Base-by-base conservation (phyloP, 2,113 vertebrate species). In the Brachirus orientalis region DNA sequence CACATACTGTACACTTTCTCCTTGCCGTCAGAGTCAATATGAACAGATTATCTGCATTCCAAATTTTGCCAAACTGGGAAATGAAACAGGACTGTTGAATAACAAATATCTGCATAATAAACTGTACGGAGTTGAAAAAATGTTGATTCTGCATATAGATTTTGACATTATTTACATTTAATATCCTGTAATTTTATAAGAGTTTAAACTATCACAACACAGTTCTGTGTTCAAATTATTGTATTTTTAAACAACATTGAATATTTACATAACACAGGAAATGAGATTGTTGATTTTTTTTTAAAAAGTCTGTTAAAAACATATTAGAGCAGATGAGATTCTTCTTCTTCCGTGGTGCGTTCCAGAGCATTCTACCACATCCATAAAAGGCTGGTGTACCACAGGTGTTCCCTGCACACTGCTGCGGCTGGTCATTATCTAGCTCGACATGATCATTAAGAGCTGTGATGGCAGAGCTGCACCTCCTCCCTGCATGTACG, bases 391-490 rank as follows among this genome's bases (percentile, higher is more conserved):
- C 75, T 82, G 82, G 74, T 55, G 72, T 87, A 84, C 80, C 85
- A 85, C 87, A 86, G 85, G 85, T 90, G 87, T 82, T 82, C 75
- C 41, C 69, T 80, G 81, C 81, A 83, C 72, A 79, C 73, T 80
- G 83, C 69, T 72, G 83, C 18, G 28, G 76, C 69, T 77, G 85
- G 77, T 84, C 80, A 86, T 90, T 91, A 93, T 92, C 84, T 70
- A 77, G 83, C 69, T 76, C 68, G 65, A 86, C 82, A 68, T 86
- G 84, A 90, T 90, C 86, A 89, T 91, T 87, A 89, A 76, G 75
- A 68, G 77, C 83, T 76, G 72, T 59, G 76, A 87, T 83, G 75
- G 77, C 58, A 63, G 87, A 80, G 69, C 72, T 72, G 73, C 68
- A 67, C 77, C 68, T 63, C 64, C 88, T 77, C 62, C 74, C 77